Base-by-base conservation (phyloP, 2,888 invertebrate genomes). In the Tolmerus cingulatus region DNA sequence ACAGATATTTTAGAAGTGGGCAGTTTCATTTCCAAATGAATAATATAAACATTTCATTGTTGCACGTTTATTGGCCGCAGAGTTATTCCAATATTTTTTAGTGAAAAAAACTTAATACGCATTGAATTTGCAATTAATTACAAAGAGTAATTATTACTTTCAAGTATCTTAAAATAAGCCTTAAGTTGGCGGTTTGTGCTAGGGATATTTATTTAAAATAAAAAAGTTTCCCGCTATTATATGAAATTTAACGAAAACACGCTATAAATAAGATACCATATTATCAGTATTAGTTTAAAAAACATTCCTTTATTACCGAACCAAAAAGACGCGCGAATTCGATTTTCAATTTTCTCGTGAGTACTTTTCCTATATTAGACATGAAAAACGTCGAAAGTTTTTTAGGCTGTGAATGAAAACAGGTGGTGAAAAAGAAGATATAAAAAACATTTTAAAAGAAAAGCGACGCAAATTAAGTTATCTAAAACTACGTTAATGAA, bases 351-450 rank as follows among this genome's bases (percentile, higher is more conserved):
- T 66, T 66, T 66, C 66, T 27, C 9, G 19, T 66, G 23, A 66
- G 8, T 66, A 66, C 66, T 66, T 66, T 51, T 51, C 51, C 66
- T 27, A 27, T 66, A 66, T 66, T 23, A 66, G 66, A 66, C 7
- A 66, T 23, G 19, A 86, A 40, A 77, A 51, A 79, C 43, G 78
- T 74, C 81, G 34, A 81, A 76, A 74, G 76, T 74, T 66, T 82
- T 82, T 82, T 81, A 87, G 87, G 87, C 87, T 87, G 87, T 87
- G 87, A 87, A 82, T 40, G 78, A 86, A 46, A 86, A 57, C 76
- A 76, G 76, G 76, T 76, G 76, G 66, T 51, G 23, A 82, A 82
- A 43, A 51, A 57, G 34, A 34, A 19, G 19, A 78, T 9, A 40
- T 23, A 81, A 51, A n/a, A 27, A 81, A 55, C 8, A 30, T 51